Evolutionary conservation across 2,888 invertebrate genomes (phyloP), one percentile per base, ranked within the genome.

Genomic region (Leptinotarsa peninsularis): DNA sequence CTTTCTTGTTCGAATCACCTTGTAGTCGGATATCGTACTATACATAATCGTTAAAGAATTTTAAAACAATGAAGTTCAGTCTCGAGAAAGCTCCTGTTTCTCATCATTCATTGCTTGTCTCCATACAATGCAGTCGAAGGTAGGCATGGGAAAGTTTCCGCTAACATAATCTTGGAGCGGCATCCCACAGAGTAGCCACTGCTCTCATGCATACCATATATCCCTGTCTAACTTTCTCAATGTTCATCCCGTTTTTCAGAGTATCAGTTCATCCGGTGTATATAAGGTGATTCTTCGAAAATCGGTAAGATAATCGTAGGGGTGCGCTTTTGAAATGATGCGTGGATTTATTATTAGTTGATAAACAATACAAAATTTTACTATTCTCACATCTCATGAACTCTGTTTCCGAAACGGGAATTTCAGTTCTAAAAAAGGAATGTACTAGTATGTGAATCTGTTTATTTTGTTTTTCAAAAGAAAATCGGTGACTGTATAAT

Each of bases 71-170:
- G 63, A 43, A 15, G 63, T 63, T 33, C 33, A 63, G 63, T 18
- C 27, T 63, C 63, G 79, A 58, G 58, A 78, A 68, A 79, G 79
- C 70, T 81, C 82, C 78, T 80, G 81, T 81, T 80, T 79, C 78
- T 79, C 81, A 83, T 82, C 82, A 84, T 83, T 83, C 84, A 84
- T 83, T 81, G 76, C 81, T 78, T 81, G 83, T 83, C 82, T 81
- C 79, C 78, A 73, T 73, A 82, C 80, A 82, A 78, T 80, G 81
- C 77, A 80, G 79, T 77, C 78, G 80, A 71, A 76, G 81, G 76
- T 81, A 81, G 60, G 81, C 82, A 81, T 83, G 83, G 82, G 83
- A 84, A 83, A 81, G 81, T 82, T 84, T 84, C 83, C 83, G 83
- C 79, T 82, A 83, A 83, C 81, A 82, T 82, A 82, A 78, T 68